Conservation (phyloP, 2,797 vertebrate genomes). For the Lacerta agilis region DNA sequence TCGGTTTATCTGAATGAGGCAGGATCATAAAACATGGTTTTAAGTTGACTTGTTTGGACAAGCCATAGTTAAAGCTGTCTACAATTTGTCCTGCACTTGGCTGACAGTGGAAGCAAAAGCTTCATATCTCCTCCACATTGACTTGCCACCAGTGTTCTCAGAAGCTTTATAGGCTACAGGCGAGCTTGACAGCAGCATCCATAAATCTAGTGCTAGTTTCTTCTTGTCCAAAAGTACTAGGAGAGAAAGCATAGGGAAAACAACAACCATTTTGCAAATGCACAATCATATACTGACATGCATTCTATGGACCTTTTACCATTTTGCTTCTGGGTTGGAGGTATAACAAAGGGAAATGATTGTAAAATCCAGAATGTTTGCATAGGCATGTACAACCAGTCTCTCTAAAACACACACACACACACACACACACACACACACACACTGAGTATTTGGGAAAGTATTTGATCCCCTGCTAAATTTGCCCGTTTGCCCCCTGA, state of each 20-base stretch:
- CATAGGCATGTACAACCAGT: background rate
- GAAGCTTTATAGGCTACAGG: background rate
- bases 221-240: background rate
- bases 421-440: too few relatives aligned
- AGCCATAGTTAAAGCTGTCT: background rate
- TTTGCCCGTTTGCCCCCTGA: too few relatives aligned
- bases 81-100: background rate
- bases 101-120: background rate
- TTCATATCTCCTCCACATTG: background rate
- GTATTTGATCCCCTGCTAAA: too few relatives aligned
- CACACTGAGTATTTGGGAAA: too few relatives aligned
- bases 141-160: background rate
- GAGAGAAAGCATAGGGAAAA: background rate
- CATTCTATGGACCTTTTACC: background rate
- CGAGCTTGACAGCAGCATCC: background rate
- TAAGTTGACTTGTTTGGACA: background rate
- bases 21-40: background rate
- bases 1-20: background rate
- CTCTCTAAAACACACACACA: too few relatives aligned
- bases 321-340: background rate
- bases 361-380: background rate
- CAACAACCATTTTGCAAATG: background rate
- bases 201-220: background rate
- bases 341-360: background rate
- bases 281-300: background rate